phyloP scores from a whole-genome alignment of 2,888 invertebrate species.

The Petrophora chlorosata region DNA sequence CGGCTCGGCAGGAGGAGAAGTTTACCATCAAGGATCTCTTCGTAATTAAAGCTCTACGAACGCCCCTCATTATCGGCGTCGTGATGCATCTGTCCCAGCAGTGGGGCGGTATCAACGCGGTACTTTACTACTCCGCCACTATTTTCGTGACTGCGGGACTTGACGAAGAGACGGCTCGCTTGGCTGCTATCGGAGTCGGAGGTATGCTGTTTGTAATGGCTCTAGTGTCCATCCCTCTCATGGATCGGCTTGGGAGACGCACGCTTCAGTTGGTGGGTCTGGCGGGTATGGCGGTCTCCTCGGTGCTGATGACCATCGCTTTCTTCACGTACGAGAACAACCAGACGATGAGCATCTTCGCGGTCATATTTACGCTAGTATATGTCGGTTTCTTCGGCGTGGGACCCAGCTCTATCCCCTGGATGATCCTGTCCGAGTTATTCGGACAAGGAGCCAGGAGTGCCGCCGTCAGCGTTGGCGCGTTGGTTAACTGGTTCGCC shows the following conservation, averaged over 20 bases:
- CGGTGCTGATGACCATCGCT: slow-evolving; percentile 86
- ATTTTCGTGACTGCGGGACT: slow-evolving; percentile 87
- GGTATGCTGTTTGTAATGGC: slow-evolving; percentile 89
- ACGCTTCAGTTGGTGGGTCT: slow-evolving; percentile 88
- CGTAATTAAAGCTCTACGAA: slow-evolving; percentile 58
- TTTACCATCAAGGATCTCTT: slow-evolving; percentile 71
- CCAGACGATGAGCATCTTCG: slow-evolving; percentile 73
- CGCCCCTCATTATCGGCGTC: slow-evolving; percentile 74
- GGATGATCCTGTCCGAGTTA: slow-evolving; percentile 80
- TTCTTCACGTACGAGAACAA: slow-evolving; percentile 72
- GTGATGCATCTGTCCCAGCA: slow-evolving; percentile 82
- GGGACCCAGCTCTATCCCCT: slow-evolving; percentile 80
- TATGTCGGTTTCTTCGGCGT: slow-evolving; percentile 81
- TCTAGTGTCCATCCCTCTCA: slow-evolving; percentile 89
- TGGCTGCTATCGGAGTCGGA: slow-evolving; percentile 89
- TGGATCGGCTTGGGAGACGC: slow-evolving; percentile 88
- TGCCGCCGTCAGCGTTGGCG: slow-evolving; percentile 78
- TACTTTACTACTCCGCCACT: slow-evolving; percentile 88
- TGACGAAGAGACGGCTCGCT: slow-evolving; percentile 81
- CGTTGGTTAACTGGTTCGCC: slow-evolving; percentile 79
- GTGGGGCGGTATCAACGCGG: slow-evolving; percentile 80
- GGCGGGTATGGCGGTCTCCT: slow-evolving; percentile 89
- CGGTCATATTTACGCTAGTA: slow-evolving; percentile 75
- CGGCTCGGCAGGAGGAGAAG: slow-evolving; percentile 68
- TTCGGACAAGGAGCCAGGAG: slow-evolving; percentile 78